Evolutionary conservation across 2,888 invertebrate genomes (phyloP), one percentile per base, ranked within the genome.

Genomic region (Noctua comes): DNA sequence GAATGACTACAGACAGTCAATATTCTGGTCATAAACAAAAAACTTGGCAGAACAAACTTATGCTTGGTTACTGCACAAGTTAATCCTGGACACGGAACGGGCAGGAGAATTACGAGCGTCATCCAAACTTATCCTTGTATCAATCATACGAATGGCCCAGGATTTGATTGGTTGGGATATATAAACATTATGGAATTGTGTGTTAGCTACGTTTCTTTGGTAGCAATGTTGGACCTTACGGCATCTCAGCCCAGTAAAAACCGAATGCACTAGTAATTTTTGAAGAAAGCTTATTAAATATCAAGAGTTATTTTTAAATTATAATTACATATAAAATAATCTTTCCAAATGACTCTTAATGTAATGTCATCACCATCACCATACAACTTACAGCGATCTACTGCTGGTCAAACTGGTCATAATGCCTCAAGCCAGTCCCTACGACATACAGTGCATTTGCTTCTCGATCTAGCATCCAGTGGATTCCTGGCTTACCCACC

Each of bases 91-190:
- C 18, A 48, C 43, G 70, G 77, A 77, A 75, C 68, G 69, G 78
- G 86, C 43, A 77, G 1, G 62, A 66, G 75, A 81, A 62, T 86
- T 87, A 86, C 72, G 66, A 48, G 73, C 40, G 85, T 83, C 87
- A 70, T 76, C 54, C 46, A 54, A 86, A 87, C 76, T 86, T 87
- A 75, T 68, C 57, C 64, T 57, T 51, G 65, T 80, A 83, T 86
- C 87, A 85, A 86, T 86, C 85, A 82, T 65, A 48, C 31, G 64
- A 69, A 78, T 73, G 57, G 57, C 13, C n/a, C 51, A 16, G 57
- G 51, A 73, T 73, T 80, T 77, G 51, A 83, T 83, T 73, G 80
- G 69, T 84, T 16, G 16, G 40, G 54, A 64, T 64, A 77, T 64
- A 77, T 43, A 54, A 31, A 27, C 21, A 72, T n/a, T 36, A 3